Base-by-base conservation (phyloP, 1,140 invertebrate species). In the Bilobella aurantiaca region DNA sequence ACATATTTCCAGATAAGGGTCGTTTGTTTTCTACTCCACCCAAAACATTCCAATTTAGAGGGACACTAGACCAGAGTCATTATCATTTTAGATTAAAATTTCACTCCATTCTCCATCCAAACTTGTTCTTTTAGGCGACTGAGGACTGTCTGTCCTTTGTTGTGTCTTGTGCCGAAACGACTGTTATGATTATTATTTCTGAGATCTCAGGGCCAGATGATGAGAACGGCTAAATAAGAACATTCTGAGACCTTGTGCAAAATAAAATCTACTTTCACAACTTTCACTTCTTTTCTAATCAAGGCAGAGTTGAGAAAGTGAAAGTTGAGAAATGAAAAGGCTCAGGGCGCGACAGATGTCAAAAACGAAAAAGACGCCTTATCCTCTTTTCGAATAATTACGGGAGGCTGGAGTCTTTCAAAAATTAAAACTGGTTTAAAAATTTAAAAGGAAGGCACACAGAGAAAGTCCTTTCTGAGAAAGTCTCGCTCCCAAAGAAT, bases 61-160 rank as follows among this genome's bases (percentile, higher is more conserved):
- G 49, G 23, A 8, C 49, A 53, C 49, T 53, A 53, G 8, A 53
- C 8, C 23, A 12, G 12, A 53, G 49, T 53, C 49, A 53, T 53
- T 53, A 53, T 53, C 49, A 53, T 53, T 53, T 53, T 53, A 53
- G 49, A 53, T 53, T 53, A 53, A 53, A 53, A 53, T 42, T 42
- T 42, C 21, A 23, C 49, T 53, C 49, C 23, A 5, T 23, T 53
- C 49, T 23, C 25, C 25, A 23, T 8, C 25, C 25, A 12, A 14
- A 14, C 8, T 23, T 14, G 8, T 53, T 53, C 25, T 8, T 23
- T 53, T 53, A 5, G 21, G 49, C 18, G 49, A 53, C 14, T 53
- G 49, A 16, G 12, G 21, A n/a, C n/a, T n/a, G n/a, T n/a, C n/a
- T n/a, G n/a, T n/a, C n/a, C 49, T 53, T 53, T 53, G 49, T 53